A percentile compares a stretch with the other conserved stretches of the same genome.
Conservation (phyloP, 2,113 vertebrate genomes). For the Ciconia maguari region DNA sequence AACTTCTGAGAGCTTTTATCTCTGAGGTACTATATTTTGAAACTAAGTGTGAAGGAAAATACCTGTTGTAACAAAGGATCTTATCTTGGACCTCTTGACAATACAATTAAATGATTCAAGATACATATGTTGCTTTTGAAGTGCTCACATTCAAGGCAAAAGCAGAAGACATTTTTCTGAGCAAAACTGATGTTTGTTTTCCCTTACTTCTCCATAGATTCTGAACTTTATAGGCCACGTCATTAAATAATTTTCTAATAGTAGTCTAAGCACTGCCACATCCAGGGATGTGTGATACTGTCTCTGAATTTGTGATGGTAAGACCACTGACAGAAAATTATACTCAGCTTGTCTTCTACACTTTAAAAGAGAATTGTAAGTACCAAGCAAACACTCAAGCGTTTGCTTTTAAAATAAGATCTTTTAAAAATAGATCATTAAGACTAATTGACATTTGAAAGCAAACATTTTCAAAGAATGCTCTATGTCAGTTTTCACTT, state of each 20-base stretch:
- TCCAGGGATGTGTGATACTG: background rate
- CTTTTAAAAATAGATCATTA: background rate
- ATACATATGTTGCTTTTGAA: background rate
- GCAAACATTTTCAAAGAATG: background rate
- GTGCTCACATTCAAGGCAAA: background rate
- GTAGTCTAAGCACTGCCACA: background rate
- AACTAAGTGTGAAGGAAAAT: background rate
- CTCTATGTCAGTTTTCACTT: background rate
- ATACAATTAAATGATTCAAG: background rate
- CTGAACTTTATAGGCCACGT: background rate
- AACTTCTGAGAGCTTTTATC: background rate
- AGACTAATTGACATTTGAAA: background rate
- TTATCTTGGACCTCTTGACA: background rate
- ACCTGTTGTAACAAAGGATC: background rate
- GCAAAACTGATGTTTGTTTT: background rate
- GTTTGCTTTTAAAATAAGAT: background rate
- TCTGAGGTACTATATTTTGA: background rate
- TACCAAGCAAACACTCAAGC: background rate
- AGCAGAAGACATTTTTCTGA: background rate
- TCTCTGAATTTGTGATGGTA: background rate
- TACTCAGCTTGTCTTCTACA: background rate
- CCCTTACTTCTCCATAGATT: background rate
- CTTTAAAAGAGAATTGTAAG: background rate
- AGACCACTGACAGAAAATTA: background rate
- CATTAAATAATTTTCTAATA: background rate